These are phyloP conservation scores for Aricia agestis DNA, from an alignment of 1,140 invertebrate genomes.

Conservation along the genomic window DNA sequence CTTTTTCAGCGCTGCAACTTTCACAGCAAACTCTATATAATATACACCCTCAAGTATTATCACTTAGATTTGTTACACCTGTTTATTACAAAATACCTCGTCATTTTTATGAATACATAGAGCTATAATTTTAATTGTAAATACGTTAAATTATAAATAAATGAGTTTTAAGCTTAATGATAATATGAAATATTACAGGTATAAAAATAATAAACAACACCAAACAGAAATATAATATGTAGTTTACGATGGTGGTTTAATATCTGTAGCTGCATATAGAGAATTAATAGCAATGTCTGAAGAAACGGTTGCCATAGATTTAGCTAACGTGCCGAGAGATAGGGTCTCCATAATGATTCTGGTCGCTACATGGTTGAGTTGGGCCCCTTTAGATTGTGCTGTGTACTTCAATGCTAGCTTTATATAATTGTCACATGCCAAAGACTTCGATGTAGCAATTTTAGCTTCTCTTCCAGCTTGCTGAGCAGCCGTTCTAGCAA, in stretches of 20 bases:
- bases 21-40: no score
- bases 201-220: not conserved
- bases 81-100: no score
- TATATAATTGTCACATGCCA: constrained; percentile 60
- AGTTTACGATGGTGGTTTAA: constrained; percentile 57
- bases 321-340: constrained; percentile 60
- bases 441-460: constrained; percentile 59
- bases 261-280: constrained; percentile 63
- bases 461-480: constrained; percentile 69
- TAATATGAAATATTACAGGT: no score
- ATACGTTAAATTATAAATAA: no score
- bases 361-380: constrained; percentile 63
- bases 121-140: no score
- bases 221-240: not conserved
- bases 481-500: constrained; percentile 65
- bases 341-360: constrained; percentile 67
- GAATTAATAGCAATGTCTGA: constrained; percentile 71
- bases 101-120: no score
- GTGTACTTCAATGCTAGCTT: constrained; percentile 66
- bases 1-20: no score
- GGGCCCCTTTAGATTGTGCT: constrained; percentile 63
- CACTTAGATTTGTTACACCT: no score
- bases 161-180: no score
- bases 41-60: no score
- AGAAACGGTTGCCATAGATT: constrained; percentile 68